Conservation (phyloP, 2,113 vertebrate genomes). For the Rhinoderma darwinii region DNA sequence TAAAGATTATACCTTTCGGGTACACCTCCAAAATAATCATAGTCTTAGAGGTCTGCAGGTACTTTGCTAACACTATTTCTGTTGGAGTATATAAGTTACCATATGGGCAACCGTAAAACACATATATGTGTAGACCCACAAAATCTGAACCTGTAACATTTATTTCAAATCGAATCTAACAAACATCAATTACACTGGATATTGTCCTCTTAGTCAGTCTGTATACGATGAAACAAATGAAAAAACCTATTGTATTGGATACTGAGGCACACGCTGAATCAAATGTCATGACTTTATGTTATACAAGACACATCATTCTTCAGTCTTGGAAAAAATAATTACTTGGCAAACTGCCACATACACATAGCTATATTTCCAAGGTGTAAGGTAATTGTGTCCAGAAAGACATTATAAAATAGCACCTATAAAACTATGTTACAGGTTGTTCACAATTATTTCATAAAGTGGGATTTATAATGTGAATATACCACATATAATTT, state of each 20-base stretch:
- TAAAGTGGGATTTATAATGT: not conserved
- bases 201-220: not conserved
- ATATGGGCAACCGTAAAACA: not conserved
- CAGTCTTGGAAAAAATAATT: constrained; percentile 11
- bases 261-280: not conserved
- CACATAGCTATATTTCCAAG: constrained; percentile 6
- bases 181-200: not conserved
- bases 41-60: too few relatives aligned
- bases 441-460: not conserved
- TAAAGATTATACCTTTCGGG: too few relatives aligned
- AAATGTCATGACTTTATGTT: constrained; percentile 5
- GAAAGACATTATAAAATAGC: constrained; percentile 41
- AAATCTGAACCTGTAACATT: not conserved
- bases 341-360: constrained; percentile 26
- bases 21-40: too few relatives aligned
- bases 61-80: too few relatives aligned
- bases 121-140: not conserved
- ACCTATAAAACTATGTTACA: not conserved
- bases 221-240: not conserved
- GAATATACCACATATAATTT: not conserved
- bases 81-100: too few relatives aligned
- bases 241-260: not conserved
- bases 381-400: constrained; percentile 39
- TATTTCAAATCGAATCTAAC: not conserved
- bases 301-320: constrained; percentile 9